Base-by-base conservation (phyloP, 2,113 vertebrate species). In the Xiphophorus couchianus region DNA sequence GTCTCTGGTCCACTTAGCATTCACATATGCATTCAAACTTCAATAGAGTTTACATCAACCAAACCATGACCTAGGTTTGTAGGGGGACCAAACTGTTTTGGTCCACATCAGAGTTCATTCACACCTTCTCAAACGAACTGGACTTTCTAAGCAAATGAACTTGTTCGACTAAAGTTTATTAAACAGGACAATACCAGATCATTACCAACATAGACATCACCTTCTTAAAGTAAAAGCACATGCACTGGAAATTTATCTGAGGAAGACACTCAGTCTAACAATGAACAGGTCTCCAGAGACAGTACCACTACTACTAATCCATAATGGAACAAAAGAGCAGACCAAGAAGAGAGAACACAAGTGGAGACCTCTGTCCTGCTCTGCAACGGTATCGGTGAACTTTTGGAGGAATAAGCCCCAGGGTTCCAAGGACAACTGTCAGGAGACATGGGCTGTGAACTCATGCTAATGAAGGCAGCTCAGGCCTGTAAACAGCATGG, bases 391-490 rank as follows among this genome's bases (percentile, higher is more conserved):
- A 77, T 73, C 80, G 73, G 81, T 93, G 92, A 93, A 93, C 91
- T 91, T 93, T 89, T 88, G 82, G 91, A 92, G 87, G 84, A 91
- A 83, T 85, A 89, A 90, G 91, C 91, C 88, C 88, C 80, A 27
- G 89, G 93, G 90, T 90, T 91, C 91, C 93, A 94, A 94, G 94
- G 94, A 95, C 94, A 93, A 92, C 93, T 93, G 90, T 94, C 94
- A 94, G 91, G 93, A 93, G 90, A 88, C 89, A 84, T 63, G 27
- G 90, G 90, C 90, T 93, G 90, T 94, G 92, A 94, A 92, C 92
- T 89, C 92, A 91, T 94, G 92, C 93, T 94, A 95, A 95, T 95
- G 93, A 94, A 94, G 91, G 93, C 91, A 91, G 91, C 90, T 92
- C 89, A 86, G 86, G 68, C 86, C 93, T 95, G 92, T 94, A 94